Base-by-base conservation (phyloP, 2,888 invertebrate species). In the Creontiades dilutus region DNA sequence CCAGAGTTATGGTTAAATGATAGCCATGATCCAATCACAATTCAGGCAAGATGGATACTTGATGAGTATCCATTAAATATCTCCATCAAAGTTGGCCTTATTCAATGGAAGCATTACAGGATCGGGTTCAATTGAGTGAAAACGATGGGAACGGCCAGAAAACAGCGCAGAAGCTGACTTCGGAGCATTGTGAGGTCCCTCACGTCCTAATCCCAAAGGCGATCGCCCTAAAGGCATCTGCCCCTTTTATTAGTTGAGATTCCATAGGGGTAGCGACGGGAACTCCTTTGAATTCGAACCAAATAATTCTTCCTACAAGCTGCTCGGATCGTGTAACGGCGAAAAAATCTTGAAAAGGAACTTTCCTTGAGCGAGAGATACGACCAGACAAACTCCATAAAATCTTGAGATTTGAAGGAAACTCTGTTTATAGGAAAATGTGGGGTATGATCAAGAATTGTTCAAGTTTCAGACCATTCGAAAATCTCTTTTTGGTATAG, bases 241-340 rank as follows among this genome's bases (percentile, higher is more conserved):
- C 81, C 81, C n/a, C 47, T 81, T 81, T 47, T 81, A 81, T 81
- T 81, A 81, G 81, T 81, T 81, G 81, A 81, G 81, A 81, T 81
- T 81, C 81, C 81, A n/a, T n/a, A 47, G 13, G 28, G 28, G 14
- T 47, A 27, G 48, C 47, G 28, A 81, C 9, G 28, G 28, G 16
- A 23, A 16, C 47, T 37, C 19, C 47, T 23, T 48, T 23, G 81
- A 81, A 81, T 81, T 81, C 46, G 47, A 81, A 37, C 27, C 76
- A 37, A 76, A 76, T 76, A 19, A 76, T 76, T 27, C 16, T 28
- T 37, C 16, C 76, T 7, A 76, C 27, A 27, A 76, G 57, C 57
- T 57, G 57, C 57, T 27, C 76, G 28, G 76, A 27, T 27, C 37
- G 7, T 12, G 23, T 27, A 27, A 16, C 14, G 37, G 23, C 14